Evolutionary conservation across 2,888 invertebrate species (phyloP).

Genomic region (Bedellia somnulentella): DNA sequence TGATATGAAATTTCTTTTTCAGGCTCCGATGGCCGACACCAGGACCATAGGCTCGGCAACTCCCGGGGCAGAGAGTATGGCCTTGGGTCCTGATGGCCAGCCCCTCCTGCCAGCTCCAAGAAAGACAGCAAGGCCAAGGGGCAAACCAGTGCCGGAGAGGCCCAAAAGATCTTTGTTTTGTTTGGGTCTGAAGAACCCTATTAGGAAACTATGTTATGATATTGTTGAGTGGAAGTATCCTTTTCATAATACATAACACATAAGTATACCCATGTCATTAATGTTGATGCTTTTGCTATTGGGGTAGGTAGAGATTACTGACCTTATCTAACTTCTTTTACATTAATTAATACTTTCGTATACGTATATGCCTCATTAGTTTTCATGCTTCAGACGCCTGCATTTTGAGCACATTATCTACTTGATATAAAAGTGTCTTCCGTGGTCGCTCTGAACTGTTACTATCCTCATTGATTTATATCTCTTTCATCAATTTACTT

Average conservation of each 20-base stretch:
- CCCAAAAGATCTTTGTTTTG: slow-evolving; percentile 91
- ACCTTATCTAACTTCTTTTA: no score
- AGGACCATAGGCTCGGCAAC: slow-evolving; percentile 27
- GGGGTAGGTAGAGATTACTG: neutral
- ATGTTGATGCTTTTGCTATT: neutral
- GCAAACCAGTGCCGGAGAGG: slow-evolving; percentile 85
- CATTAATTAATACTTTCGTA: no score
- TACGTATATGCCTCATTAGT: no score
- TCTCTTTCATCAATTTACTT: no score
- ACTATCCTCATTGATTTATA: no score
- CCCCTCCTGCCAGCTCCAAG: slow-evolving; percentile 51
- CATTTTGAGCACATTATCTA: no score
- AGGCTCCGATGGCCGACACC: slow-evolving; percentile 43
- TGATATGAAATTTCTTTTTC: slow-evolving; percentile 13
- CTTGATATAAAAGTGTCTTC: no score
- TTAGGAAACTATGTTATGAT: slow-evolving; percentile 92
- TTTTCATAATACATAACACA: slow-evolving; percentile 50
- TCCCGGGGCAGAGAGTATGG: slow-evolving; percentile 28
- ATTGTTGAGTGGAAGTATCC: slow-evolving; percentile 99
- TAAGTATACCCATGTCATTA: neutral
- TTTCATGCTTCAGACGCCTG: no score
- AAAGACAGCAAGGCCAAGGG: slow-evolving; percentile 66
- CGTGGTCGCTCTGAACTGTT: no score
- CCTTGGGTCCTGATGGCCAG: slow-evolving; percentile 18
- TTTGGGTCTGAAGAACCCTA: slow-evolving; percentile 88